Conservation (phyloP, 2,888 invertebrate species). For the Hydrotaea diabolus region DNA sequence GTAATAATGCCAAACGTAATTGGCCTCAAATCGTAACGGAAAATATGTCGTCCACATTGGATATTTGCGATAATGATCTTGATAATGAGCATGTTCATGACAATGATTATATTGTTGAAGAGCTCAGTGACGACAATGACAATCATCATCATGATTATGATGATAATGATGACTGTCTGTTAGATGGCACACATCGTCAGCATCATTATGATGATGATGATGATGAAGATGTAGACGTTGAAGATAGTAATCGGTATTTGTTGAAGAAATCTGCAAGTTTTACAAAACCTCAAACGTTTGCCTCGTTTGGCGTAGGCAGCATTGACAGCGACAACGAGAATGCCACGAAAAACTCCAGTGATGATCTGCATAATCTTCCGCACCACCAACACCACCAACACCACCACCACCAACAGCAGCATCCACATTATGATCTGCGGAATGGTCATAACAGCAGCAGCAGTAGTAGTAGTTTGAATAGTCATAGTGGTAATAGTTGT, state of each 20-base stretch:
- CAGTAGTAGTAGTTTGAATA: constrained; percentile 62
- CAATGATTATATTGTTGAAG: constrained; percentile 64
- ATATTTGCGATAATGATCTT: constrained; percentile 73
- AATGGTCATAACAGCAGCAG: constrained; percentile 41
- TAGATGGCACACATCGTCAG: no score
- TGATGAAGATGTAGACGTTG: constrained; percentile 40
- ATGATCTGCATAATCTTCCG: constrained; percentile 69
- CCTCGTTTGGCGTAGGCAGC: constrained; percentile 3
- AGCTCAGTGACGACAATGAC: constrained; percentile 50
- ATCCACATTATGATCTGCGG: constrained; percentile 60
- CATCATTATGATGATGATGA: constrained; percentile 42
- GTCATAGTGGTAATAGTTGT: constrained; percentile 64
- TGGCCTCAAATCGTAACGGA: constrained; percentile 65
- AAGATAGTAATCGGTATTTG: constrained; percentile 47
- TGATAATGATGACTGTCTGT: constrained; percentile 17
- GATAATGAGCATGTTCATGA: constrained; percentile 65
- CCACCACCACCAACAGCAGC: constrained; percentile 54
- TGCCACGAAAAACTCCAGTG: constrained; percentile 46
- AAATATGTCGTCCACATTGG: constrained; percentile 69
- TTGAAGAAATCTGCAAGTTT: constrained; percentile 55
- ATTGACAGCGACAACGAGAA: constrained; percentile 60
- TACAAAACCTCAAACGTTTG: constrained; percentile 58
- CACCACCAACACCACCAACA: constrained; percentile 59
- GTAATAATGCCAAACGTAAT: constrained; percentile 56
- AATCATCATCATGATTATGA: constrained; percentile 66